Percentiles rank a stretch among this genome's conserved stretches.
phyloP scores from a whole-genome alignment of 2,113 vertebrate genomes.

The Theristicus caerulescens region DNA sequence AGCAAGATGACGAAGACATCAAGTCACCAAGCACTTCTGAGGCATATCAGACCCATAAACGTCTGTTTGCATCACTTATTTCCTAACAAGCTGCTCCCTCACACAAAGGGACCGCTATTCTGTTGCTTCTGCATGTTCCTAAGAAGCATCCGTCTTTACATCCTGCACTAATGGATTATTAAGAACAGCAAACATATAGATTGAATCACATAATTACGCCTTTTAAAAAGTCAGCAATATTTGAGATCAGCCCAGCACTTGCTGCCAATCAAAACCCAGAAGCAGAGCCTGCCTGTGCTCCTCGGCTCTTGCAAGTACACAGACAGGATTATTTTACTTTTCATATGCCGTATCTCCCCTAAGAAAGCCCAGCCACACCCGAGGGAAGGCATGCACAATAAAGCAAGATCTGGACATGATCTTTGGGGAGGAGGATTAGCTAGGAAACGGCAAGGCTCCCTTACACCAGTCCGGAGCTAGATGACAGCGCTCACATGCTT shows the following conservation, averaged over 20 bases:
- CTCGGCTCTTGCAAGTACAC: not conserved
- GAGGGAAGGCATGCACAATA: not conserved
- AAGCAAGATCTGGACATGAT: not conserved
- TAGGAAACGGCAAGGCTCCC: not conserved
- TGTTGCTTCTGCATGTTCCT: not conserved
- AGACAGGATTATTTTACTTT: not conserved
- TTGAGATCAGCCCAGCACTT: slow-evolving; percentile 50
- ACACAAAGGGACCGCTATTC: not conserved
- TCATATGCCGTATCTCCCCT: not conserved
- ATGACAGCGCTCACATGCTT: rapidly evolving
- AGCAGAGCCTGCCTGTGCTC: not conserved
- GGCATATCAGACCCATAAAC: not conserved
- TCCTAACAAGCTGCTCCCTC: not conserved
- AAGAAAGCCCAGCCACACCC: not conserved
- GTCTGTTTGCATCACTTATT: slow-evolving; percentile 20
- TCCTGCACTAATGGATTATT: slow-evolving; percentile 22
- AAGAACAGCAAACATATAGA: slow-evolving; percentile 55
- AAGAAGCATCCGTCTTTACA: slow-evolving; percentile 12
- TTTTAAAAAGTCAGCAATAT: slow-evolving; percentile 53
- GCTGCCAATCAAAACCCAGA: slow-evolving; percentile 58
- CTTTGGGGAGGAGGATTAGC: not conserved
- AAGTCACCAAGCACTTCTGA: not conserved
- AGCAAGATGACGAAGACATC: not conserved
- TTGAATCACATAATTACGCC: slow-evolving; percentile 31
- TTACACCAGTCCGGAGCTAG: not conserved